These are phyloP conservation scores for Polymixis flavicincta DNA, from an alignment of 2,888 invertebrate species.

Conservation along the genomic window DNA sequence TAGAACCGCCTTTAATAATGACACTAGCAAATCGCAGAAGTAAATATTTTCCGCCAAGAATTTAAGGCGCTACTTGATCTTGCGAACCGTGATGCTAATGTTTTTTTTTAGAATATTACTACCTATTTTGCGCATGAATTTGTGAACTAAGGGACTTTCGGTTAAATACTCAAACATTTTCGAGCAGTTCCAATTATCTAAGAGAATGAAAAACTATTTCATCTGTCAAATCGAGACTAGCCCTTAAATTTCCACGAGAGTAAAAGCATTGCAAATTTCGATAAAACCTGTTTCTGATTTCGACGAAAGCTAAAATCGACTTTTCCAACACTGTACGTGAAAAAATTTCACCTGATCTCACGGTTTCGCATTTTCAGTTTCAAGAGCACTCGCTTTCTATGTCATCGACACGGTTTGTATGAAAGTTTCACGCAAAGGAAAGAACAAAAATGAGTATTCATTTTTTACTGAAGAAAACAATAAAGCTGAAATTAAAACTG, in stretches of 20 bases:
- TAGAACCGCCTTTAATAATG: background rate
- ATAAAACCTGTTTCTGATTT: background rate
- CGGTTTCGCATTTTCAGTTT: slow-evolving; percentile 19
- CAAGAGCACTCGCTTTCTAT: slow-evolving; percentile 24
- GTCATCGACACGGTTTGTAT: slow-evolving; percentile 9
- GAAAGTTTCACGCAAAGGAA: background rate
- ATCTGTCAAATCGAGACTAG: background rate
- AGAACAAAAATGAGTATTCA: background rate
- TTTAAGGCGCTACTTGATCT: background rate
- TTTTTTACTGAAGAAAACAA: no score
- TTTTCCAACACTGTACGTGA: background rate
- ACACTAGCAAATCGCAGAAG: background rate
- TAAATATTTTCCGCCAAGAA: background rate
- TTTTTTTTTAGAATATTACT: background rate
- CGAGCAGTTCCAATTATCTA: background rate
- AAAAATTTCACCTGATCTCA: slow-evolving; percentile 1
- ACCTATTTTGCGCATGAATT: background rate
- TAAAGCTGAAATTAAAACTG: background rate
- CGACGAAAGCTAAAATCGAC: background rate
- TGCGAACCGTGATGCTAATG: background rate
- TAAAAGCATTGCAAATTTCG: no score
- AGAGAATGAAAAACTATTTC: background rate
- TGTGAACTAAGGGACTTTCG: background rate
- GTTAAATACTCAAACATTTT: background rate
- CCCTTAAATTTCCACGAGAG: background rate